Evolutionary conservation across 2,888 invertebrate genomes (phyloP).

Genomic region (Ophion slaviceki): DNA sequence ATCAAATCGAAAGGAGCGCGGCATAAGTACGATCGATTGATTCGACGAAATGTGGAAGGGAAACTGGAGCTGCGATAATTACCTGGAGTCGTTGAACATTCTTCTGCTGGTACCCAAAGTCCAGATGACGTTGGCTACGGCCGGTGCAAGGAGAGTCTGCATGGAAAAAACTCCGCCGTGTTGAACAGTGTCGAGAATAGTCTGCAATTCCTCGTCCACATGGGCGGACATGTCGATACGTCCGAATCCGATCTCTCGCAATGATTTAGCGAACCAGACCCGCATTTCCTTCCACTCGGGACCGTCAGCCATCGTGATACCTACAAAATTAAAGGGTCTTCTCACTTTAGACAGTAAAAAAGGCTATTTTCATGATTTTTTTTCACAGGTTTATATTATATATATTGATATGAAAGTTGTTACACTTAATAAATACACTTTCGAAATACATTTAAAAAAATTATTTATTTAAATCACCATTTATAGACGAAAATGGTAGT

Average conservation of each 20-base stretch:
- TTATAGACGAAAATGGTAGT: too few species aligned
- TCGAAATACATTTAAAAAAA: too few species aligned
- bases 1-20: neutral
- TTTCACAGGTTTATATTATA: too few species aligned
- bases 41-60: neutral
- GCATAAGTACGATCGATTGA: neutral
- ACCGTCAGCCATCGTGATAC: slow-evolving; percentile 87
- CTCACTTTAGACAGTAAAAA: too few species aligned
- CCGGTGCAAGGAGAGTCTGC: slow-evolving; percentile 84
- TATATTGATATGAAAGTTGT: too few species aligned
- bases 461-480: too few species aligned
- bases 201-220: slow-evolving; percentile 85
- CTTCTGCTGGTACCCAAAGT: slow-evolving; percentile 85
- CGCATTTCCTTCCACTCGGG: slow-evolving; percentile 86
- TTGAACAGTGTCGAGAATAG: slow-evolving; percentile 79
- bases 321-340: slow-evolving; percentile 76
- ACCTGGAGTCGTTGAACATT: slow-evolving; percentile 71
- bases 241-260: slow-evolving; percentile 86
- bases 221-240: slow-evolving; percentile 85
- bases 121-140: slow-evolving; percentile 89
- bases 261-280: slow-evolving; percentile 85
- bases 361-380: too few species aligned
- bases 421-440: too few species aligned
- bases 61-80: slow-evolving; percentile 49
- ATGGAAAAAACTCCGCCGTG: slow-evolving; percentile 73